Percentiles rank a stretch among this genome's conserved stretches.
These are phyloP conservation scores for Solea solea DNA, from an alignment of 2,113 vertebrate species.

Conservation along the genomic window DNA sequence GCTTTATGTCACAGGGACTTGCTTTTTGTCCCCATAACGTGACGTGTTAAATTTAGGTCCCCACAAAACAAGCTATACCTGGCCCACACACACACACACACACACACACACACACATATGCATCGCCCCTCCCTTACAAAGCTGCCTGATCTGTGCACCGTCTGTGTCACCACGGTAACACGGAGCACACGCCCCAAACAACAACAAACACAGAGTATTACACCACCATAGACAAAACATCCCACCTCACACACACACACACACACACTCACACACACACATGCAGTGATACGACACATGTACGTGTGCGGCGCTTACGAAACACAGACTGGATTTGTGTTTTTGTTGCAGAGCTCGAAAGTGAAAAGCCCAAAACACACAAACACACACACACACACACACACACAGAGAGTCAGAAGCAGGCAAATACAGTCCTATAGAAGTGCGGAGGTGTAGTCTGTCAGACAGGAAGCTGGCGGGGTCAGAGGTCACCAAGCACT, in stretches of 20 bases:
- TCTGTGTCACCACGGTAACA: conserved; percentile 71
- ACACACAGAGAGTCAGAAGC: conserved; percentile 30
- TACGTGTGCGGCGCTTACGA: neutral
- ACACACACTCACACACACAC: neutral
- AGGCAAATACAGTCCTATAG: conserved; percentile 43
- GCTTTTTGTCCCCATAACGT: neutral
- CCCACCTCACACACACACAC: neutral
- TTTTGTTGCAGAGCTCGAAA: conserved; percentile 23
- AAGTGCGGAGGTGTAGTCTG: conserved; percentile 86
- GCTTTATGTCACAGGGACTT: neutral
- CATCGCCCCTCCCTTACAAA: conserved; percentile 59
- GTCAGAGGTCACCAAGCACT: conserved; percentile 93
- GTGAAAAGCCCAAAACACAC: conserved; percentile 7
- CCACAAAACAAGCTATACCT: neutral
- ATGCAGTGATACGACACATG: neutral
- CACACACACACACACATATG: conserved; percentile 36
- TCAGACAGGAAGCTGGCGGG: conserved; percentile 87
- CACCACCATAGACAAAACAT: conserved; percentile 8
- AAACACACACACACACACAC: conserved; percentile 20
- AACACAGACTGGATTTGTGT: conserved; percentile 27
- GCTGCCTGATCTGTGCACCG: conserved; percentile 69
- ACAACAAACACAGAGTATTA: conserved; percentile 71
- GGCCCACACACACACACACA: conserved; percentile 22
- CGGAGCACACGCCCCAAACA: conserved; percentile 70
- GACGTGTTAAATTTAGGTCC: neutral